Evolutionary conservation across 2,797 vertebrate genomes (phyloP).

Genomic region (Scleropages formosus): DNA sequence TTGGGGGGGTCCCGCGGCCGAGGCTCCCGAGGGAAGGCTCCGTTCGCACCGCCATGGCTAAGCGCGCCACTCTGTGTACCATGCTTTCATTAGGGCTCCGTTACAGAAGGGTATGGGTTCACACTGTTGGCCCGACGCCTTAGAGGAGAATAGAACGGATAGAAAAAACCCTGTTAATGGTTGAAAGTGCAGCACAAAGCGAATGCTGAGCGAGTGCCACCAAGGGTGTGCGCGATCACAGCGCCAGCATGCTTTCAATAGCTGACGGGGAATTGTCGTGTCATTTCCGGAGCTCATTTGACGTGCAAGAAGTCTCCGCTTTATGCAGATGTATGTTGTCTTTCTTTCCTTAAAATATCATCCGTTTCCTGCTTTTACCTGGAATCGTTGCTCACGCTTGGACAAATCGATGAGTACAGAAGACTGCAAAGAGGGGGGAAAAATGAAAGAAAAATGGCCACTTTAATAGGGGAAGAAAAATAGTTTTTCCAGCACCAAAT

Average conservation of each 20-base stretch:
- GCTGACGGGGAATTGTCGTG: background rate
- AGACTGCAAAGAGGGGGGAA: background rate
- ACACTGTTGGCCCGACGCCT: background rate
- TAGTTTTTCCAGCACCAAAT: background rate
- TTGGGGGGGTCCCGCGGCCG: too few species aligned
- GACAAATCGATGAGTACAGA: too few species aligned
- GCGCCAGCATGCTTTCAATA: too few species aligned
- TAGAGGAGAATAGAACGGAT: background rate
- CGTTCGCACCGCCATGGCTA: background rate
- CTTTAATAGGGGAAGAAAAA: too few species aligned
- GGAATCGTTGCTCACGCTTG: too few species aligned
- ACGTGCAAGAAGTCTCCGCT: background rate
- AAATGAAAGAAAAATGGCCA: background rate
- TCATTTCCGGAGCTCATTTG: background rate
- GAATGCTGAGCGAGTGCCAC: background rate
- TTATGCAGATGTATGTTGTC: too few species aligned
- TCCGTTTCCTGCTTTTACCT: too few species aligned
- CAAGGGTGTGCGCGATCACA: too few species aligned
- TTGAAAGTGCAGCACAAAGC: background rate
- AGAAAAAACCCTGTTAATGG: background rate
- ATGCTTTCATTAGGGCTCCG: background rate
- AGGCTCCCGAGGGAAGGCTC: too few species aligned
- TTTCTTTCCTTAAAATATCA: too few species aligned
- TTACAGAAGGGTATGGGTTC: background rate
- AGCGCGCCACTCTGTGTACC: slow-evolving; percentile 1